Conservation (phyloP, 1,140 invertebrate species). For the Meloidogyne hapla region DNA sequence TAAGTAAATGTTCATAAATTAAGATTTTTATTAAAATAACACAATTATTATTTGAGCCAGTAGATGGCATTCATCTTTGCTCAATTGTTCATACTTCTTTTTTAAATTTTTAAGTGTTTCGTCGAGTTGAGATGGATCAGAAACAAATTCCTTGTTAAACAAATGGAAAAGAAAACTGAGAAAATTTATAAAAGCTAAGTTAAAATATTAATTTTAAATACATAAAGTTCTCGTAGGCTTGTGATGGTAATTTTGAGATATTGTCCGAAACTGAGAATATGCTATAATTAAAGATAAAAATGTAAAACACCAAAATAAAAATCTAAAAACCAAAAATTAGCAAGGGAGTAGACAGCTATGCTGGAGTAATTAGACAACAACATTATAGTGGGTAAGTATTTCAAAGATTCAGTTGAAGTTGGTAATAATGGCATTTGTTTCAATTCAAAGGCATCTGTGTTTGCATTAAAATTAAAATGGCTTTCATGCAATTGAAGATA, state of each 20-base stretch:
- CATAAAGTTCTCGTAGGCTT: background rate
- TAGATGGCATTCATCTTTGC: background rate
- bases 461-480: background rate
- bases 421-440: background rate
- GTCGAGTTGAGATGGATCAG: background rate
- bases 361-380: background rate
- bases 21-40: background rate
- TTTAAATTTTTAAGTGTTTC: background rate
- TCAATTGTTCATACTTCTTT: background rate
- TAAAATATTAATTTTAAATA: background rate
- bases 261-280: background rate
- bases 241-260: background rate
- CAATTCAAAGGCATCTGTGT: background rate
- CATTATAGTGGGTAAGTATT: background rate
- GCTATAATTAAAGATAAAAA: background rate
- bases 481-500: background rate
- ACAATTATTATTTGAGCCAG: constrained; percentile 4
- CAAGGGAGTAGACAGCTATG: background rate
- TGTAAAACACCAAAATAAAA: background rate
- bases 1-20: too few species aligned
- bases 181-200: background rate
- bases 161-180: background rate
- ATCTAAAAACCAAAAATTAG: background rate
- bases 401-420: background rate
- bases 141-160: background rate